These are phyloP conservation scores for Amblyjoppa proteus DNA, from an alignment of 2,888 invertebrate genomes.

Conservation along the genomic window DNA sequence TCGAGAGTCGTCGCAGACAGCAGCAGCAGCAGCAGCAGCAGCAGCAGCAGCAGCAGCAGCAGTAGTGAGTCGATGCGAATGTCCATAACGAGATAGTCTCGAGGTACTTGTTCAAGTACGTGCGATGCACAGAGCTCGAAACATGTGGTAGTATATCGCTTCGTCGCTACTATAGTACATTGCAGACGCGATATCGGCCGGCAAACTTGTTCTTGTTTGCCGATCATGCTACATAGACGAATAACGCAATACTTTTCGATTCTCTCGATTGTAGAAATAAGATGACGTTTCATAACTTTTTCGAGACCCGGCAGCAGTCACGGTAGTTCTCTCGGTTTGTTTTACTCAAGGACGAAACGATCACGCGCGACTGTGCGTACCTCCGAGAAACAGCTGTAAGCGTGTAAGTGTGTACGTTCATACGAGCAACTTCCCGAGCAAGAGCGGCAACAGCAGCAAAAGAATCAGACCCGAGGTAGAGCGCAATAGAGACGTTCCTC, in stretches of 20 bases:
- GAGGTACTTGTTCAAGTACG: slow-evolving; percentile 41
- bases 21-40: neutral
- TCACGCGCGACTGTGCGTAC: slow-evolving; percentile 33
- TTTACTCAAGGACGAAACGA: slow-evolving; percentile 48
- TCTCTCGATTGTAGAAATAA: neutral
- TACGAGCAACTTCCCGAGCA: neutral
- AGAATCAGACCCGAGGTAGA: slow-evolving; percentile 37
- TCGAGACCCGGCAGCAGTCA: neutral
- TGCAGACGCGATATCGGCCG: slow-evolving; percentile 22
- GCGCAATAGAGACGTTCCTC: slow-evolving; percentile 70
- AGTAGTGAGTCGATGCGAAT: slow-evolving; percentile 65
- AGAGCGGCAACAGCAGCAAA: neutral
- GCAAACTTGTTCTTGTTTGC: slow-evolving; percentile 58
- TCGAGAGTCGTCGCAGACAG: slow-evolving; percentile 38
- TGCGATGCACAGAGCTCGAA: slow-evolving; percentile 36
- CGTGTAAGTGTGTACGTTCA: slow-evolving; percentile 10
- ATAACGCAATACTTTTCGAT: neutral
- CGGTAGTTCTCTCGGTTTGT: slow-evolving; percentile 4
- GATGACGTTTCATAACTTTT: neutral
- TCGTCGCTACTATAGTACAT: slow-evolving; percentile 6
- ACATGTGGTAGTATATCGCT: neutral
- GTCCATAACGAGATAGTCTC: slow-evolving; percentile 71
- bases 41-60: neutral
- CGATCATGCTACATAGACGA: neutral
- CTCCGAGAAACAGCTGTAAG: neutral